A percentile compares a stretch with the other conserved stretches of the same genome.
These are phyloP conservation scores for Casuarius casuarius DNA, from an alignment of 2,113 vertebrate species.

Conservation along the genomic window DNA sequence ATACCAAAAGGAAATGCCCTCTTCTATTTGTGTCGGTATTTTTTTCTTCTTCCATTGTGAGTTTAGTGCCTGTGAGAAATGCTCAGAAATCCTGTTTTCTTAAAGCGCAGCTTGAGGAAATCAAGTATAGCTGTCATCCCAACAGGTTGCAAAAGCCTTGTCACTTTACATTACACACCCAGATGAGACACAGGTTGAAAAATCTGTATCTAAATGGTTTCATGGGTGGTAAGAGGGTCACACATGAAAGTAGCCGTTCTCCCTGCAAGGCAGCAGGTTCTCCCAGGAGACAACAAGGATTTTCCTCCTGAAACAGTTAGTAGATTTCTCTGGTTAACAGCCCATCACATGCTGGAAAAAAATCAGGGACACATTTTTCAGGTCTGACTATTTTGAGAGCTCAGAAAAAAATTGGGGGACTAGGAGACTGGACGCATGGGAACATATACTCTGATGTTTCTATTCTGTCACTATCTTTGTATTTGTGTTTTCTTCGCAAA, in stretches of 20 bases:
- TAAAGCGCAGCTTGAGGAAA: background rate
- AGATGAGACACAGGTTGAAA: background rate
- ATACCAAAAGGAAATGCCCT: background rate
- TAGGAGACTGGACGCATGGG: background rate
- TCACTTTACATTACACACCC: slow-evolving; percentile 18
- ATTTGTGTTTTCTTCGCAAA: background rate
- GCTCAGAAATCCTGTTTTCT: background rate
- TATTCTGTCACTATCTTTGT: background rate
- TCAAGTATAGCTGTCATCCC: background rate
- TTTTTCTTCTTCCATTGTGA: background rate
- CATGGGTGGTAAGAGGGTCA: background rate
- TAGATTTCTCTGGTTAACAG: background rate
- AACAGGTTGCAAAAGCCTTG: slow-evolving; percentile 6
- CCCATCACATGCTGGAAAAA: background rate
- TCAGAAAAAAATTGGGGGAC: background rate
- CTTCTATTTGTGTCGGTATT: background rate
- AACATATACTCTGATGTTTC: background rate
- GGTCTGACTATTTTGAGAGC: background rate
- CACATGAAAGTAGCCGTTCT: slow-evolving; percentile 8
- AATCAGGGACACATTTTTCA: background rate
- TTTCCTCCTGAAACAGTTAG: slow-evolving; percentile 19
- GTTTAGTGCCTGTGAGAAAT: background rate
- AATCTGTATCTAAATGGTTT: slow-evolving; percentile 33
- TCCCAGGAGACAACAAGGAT: slow-evolving; percentile 25
- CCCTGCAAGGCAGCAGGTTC: background rate